A percentile compares a stretch with the other conserved stretches of the same genome.
These are phyloP conservation scores for Drosophila paulistorum DNA, from an alignment of 1,140 invertebrate genomes.

Conservation along the genomic window DNA sequence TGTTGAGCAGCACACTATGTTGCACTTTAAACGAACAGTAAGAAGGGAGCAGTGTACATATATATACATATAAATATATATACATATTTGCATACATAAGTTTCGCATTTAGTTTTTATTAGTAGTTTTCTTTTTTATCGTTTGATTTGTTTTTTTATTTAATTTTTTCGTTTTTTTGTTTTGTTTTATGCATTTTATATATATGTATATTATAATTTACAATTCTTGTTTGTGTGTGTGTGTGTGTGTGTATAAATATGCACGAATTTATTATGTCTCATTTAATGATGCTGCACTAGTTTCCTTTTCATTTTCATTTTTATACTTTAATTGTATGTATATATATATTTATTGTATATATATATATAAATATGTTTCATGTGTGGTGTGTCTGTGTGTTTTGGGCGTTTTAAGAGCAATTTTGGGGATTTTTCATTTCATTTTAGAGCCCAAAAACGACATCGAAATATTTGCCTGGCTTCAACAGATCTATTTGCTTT, in stretches of 20 bases:
- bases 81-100: slow-evolving; percentile 36
- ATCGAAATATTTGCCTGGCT: slow-evolving; percentile 51
- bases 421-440: slow-evolving; percentile 29
- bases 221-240: slow-evolving; percentile 57
- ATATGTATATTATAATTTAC: slow-evolving; percentile 61
- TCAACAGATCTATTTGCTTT: slow-evolving; percentile 20
- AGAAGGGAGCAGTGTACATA: slow-evolving; percentile 33
- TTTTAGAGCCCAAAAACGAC: slow-evolving; percentile 34
- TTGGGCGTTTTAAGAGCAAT: slow-evolving; percentile 56
- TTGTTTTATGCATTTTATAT: background rate
- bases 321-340: slow-evolving; percentile 43
- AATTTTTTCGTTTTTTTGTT: slow-evolving; percentile 37
- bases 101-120: slow-evolving; percentile 49
- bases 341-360: slow-evolving; percentile 57
- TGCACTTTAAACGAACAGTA: background rate
- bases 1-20: background rate
- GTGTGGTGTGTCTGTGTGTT: slow-evolving; percentile 41
- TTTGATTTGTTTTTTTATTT: slow-evolving; percentile 34
- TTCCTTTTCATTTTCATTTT: slow-evolving; percentile 41
- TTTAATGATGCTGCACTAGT: slow-evolving; percentile 73
- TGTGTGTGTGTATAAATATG: slow-evolving; percentile 63
- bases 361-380: slow-evolving; percentile 53
- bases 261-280: slow-evolving; percentile 48
- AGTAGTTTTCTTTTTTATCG: slow-evolving; percentile 10
- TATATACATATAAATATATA: slow-evolving; percentile 25